Conservation (phyloP, 2,113 vertebrate species). For the Ictidomys tridecemlineatus region DNA sequence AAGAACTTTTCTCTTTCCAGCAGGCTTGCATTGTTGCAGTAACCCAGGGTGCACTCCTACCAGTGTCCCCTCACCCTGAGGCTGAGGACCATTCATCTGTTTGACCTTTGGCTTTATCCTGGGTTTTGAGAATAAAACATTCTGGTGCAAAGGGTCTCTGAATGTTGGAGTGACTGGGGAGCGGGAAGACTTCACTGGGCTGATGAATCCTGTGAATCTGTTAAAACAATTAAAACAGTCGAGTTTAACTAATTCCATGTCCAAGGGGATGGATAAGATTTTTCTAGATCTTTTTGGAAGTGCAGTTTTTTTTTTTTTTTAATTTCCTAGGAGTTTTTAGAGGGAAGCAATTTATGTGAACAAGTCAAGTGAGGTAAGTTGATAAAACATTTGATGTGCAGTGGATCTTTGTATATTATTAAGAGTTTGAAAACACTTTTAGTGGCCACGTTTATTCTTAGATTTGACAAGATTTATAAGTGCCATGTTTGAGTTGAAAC, state of each 20-base stretch:
- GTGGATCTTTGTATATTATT: too few species aligned
- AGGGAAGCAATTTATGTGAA: background rate
- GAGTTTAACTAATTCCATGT: background rate
- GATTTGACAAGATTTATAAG: background rate
- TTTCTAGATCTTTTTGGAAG: background rate
- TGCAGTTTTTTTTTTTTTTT: background rate
- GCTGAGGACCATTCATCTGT: background rate
- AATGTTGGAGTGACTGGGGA: background rate
- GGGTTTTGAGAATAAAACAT: background rate
- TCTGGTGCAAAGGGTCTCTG: background rate
- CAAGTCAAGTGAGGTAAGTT: background rate
- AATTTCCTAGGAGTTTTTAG: background rate
- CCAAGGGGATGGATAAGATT: background rate
- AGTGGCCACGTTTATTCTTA: background rate
- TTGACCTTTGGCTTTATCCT: background rate
- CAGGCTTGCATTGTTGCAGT: background rate
- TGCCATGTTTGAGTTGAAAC: background rate
- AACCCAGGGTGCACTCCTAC: rapidly evolving
- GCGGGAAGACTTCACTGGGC: background rate
- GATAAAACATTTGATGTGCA: background rate
- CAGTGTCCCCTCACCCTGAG: rapidly evolving
- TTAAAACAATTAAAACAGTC: background rate
- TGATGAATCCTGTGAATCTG: background rate
- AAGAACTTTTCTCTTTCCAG: background rate
- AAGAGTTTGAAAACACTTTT: background rate